Conservation (phyloP, 2,113 vertebrate species). For the Ovis aries region ARS-UI_Ramb_v3.0 NC_056058.1:75493501-75494000, state of each 20-base stretch:
- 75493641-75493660: slow-evolving; percentile 16
- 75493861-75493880: neutral
- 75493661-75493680: neutral
- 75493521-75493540: slow-evolving; percentile 35
- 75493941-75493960: fast-evolving
- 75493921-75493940: neutral
- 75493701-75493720: slow-evolving; percentile 38
- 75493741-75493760: slow-evolving; percentile 44
- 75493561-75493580: neutral
- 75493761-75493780: slow-evolving; percentile 40
- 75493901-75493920: fast-evolving
- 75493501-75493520: neutral
- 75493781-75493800: neutral
- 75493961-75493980: neutral
- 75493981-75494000: neutral
- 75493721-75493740: slow-evolving; percentile 14
- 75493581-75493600: slow-evolving; percentile 26
- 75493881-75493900: neutral
- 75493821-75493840: neutral
- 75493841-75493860: fast-evolving
- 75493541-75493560: neutral
- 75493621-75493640: neutral
- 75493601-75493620: slow-evolving; percentile 45
- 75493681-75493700: slow-evolving; percentile 57
- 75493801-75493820: neutral